A percentile compares a stretch with the other conserved stretches of the same genome.
Evolutionary conservation across 2,113 vertebrate species (phyloP).

Genomic region (Ellobius talpinus): DNA sequence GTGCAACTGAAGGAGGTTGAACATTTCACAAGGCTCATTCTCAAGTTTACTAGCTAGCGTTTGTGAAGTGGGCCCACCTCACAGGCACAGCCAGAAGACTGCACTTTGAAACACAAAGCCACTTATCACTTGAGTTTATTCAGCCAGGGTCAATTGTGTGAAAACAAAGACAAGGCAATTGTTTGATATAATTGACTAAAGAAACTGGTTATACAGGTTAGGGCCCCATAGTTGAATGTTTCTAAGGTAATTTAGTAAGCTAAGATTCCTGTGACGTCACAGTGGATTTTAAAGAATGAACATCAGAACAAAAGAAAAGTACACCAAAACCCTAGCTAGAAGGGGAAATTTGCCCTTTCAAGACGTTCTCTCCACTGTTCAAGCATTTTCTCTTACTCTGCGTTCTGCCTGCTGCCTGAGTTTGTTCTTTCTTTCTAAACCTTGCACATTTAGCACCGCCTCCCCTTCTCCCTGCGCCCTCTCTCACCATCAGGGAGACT

Average conservation of each 20-base stretch:
- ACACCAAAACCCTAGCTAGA: slow-evolving; percentile 50
- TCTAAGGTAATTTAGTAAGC: slow-evolving; percentile 64
- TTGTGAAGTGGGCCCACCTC: neutral
- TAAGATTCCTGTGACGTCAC: slow-evolving; percentile 71
- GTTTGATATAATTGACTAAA: slow-evolving; percentile 79
- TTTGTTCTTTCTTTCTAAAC: neutral
- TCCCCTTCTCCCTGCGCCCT: too few species aligned
- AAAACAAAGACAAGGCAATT: slow-evolving; percentile 80
- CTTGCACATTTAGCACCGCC: neutral
- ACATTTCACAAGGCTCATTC: slow-evolving; percentile 14
- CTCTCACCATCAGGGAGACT: neutral
- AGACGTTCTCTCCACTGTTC: slow-evolving; percentile 46
- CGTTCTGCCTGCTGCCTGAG: neutral
- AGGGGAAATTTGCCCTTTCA: neutral
- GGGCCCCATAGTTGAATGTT: slow-evolving; percentile 73
- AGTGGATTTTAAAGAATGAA: slow-evolving; percentile 72
- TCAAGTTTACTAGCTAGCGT: neutral
- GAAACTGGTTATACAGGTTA: slow-evolving; percentile 80
- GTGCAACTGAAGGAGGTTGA: neutral
- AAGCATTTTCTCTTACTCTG: neutral
- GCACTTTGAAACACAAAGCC: slow-evolving; percentile 71
- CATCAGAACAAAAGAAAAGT: slow-evolving; percentile 57
- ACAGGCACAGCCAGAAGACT: neutral
- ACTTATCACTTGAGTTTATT: slow-evolving; percentile 78
- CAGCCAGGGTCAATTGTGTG: slow-evolving; percentile 74